Evolutionary conservation across 1,140 invertebrate species (phyloP).

Genomic region (Temnothorax curvispinosus): DNA sequence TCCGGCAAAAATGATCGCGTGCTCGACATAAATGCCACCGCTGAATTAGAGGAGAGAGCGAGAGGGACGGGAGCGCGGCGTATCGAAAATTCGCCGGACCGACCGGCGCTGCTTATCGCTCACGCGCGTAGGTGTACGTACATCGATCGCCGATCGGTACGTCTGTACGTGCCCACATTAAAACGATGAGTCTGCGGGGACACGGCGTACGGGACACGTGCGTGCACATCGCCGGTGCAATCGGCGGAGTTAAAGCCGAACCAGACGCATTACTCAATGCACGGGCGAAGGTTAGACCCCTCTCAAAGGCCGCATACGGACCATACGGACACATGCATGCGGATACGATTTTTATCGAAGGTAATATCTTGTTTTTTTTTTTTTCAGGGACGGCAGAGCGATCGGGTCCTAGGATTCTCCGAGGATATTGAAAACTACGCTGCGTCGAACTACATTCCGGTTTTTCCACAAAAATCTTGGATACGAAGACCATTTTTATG

Average conservation of each 20-base stretch:
- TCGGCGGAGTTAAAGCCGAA: slow-evolving; percentile 59
- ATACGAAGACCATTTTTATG: neutral
- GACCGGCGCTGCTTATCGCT: slow-evolving; percentile 6
- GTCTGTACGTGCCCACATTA: slow-evolving; percentile 52
- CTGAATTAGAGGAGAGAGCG: neutral
- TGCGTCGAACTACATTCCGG: neutral
- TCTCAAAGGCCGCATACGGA: slow-evolving; percentile 19
- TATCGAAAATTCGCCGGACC: slow-evolving; percentile 30
- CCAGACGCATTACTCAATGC: slow-evolving; percentile 72
- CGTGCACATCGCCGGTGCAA: slow-evolving; percentile 30
- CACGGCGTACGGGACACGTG: slow-evolving; percentile 34
- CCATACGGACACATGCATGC: slow-evolving; percentile 21
- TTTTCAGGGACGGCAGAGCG: neutral
- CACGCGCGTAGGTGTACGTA: neutral
- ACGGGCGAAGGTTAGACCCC: slow-evolving; percentile 49
- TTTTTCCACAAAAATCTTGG: neutral
- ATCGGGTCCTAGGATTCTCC: neutral
- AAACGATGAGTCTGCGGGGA: slow-evolving; percentile 71
- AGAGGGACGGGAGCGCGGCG: neutral
- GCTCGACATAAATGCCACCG: neutral
- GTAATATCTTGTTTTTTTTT: neutral
- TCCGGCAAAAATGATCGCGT: slow-evolving; percentile 22
- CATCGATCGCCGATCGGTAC: slow-evolving; percentile 58
- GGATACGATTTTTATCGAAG: slow-evolving; percentile 16
- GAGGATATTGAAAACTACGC: neutral